Base-by-base conservation (phyloP, 1,140 invertebrate genomes). In the Drosophila tani region DNA sequence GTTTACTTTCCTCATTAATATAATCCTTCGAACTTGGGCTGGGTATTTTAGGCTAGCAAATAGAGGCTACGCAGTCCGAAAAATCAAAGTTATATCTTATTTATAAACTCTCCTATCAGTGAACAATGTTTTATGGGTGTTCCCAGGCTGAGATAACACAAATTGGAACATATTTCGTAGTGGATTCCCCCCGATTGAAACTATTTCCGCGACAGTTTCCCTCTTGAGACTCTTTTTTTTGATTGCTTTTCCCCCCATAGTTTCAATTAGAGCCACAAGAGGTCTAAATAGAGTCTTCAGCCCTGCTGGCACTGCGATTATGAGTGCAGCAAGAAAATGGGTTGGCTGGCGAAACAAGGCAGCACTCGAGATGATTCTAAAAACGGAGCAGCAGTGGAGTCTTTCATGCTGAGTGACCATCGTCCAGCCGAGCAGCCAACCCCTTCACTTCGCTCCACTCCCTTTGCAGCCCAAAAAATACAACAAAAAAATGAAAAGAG, bases 341-440 rank as follows among this genome's bases (percentile, higher is more conserved):
- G 74, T 68, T 75, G 60, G 66, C 67, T 71, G 83, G 68, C 75
- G 65, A 60, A 55, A 60, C 77, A 66, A 62, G 62, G 66, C 56
- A 53, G 55, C 81, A 90, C 85, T 88, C 79, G 85, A 90, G 78
- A 90, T 51, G 53, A 43, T 81, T 84, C 74, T 68, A 67, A 74
- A 82, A 78, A 49, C 75, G 57, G 77, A 66, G 55, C 59, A 60
- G 63, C 64, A 57, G 70, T 70, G 58, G 65, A 64, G 81, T 79
- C 67, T 67, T 90, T 88, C 85, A 90, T 90, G 85, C 81, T 90
- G 81, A 90, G 81, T 88, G 85, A 88, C 85, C 85, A 88, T 64
- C 81, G 66, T 47, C 62, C 62, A 73, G 32, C 57, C 51, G 32
- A 59, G 27, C 69, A 56, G 71, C 32, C 32, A 68, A 51, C 73